Evolutionary conservation across 1,140 invertebrate genomes (phyloP), one percentile per base, ranked within the genome.

Genomic region (Hesperophylax magnus): DNA sequence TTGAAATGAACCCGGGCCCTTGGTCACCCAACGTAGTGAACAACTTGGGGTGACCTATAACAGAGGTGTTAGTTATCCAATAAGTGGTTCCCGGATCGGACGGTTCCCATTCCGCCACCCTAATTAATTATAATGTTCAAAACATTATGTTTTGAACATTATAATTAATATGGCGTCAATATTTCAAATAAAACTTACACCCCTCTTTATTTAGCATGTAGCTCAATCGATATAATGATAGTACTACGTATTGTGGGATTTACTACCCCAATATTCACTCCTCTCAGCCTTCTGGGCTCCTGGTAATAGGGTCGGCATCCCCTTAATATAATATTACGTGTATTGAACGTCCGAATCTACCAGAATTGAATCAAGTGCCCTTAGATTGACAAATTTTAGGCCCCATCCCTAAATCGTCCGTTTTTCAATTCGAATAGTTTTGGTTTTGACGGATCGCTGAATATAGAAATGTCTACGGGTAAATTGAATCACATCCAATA

Each of bases 361-460:
- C 67, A 18, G 52, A 71, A 71, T 71, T 18, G 67, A 71, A 71
- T 71, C 67, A 71, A 71, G 67, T 47, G 39, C 67, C 67, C 47
- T n/a, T 18, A 71, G 67, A 71, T 71, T 71, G 67, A 52, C 67
- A 31, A 71, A 71, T 71, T 71, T 71, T 3, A 52, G 34, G 39
- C 15, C n/a, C 39, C 31, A 6, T 47, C 67, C 5, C n/a, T 52
- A n/a, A 52, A 52, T 47, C 31, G 34, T 39, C 34, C 34, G 67
- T 71, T 71, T 71, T 47, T 18, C 39, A 47, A 71, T 20, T 39
- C 34, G 39, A 52, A 34, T 39, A n/a, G 31, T 47, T 71, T 65
- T 31, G 20, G 27, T 65, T 65, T 65, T 27, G 7, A 65, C 31
- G 61, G 24, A 65, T 63, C 54, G 20, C 17, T 20, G 54, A 4